phyloP scores from a whole-genome alignment of 2,888 invertebrate species.

The Gymnosoma rotundatum region DNA sequence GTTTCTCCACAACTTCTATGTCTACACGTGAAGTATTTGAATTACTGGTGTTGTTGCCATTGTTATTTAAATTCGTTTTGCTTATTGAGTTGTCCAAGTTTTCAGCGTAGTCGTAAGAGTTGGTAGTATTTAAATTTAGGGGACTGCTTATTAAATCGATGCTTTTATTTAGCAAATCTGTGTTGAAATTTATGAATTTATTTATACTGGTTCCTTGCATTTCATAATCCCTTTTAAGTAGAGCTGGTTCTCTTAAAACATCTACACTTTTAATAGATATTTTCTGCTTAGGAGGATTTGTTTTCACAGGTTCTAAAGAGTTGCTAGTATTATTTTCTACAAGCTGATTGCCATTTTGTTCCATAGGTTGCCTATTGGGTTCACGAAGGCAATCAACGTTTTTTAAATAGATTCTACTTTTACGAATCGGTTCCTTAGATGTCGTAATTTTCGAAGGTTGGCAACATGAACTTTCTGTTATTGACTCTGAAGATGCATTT shows the following conservation, averaged over 20 bases:
- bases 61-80: constrained; percentile 40
- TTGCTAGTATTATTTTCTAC: constrained; percentile 36
- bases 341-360: constrained; percentile 70
- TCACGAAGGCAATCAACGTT: constrained; percentile 80
- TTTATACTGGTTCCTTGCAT: constrained; percentile 67
- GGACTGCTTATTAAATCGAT: constrained; percentile 36
- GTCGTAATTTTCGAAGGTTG: not conserved
- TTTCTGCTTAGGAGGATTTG: constrained; percentile 76
- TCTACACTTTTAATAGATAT: constrained; percentile 82
- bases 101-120: constrained; percentile 49
- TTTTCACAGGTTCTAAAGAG: constrained; percentile 4
- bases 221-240: constrained; percentile 76
- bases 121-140: constrained; percentile 34
- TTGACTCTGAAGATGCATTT: constrained; percentile 28
- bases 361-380: constrained; percentile 74
- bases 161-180: constrained; percentile 33
- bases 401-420: constrained; percentile 81
- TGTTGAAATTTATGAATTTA: constrained; percentile 50
- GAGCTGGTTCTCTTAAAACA: constrained; percentile 78
- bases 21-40: constrained; percentile 4
- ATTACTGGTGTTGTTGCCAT: constrained; percentile 7
- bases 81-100: constrained; percentile 35
- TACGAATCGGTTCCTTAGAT: constrained; percentile 71
- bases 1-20: constrained; percentile 71
- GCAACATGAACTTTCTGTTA: not conserved